These are phyloP conservation scores for Eurytoma californica DNA, from an alignment of 2,888 invertebrate species.

Conservation along the genomic window DNA sequence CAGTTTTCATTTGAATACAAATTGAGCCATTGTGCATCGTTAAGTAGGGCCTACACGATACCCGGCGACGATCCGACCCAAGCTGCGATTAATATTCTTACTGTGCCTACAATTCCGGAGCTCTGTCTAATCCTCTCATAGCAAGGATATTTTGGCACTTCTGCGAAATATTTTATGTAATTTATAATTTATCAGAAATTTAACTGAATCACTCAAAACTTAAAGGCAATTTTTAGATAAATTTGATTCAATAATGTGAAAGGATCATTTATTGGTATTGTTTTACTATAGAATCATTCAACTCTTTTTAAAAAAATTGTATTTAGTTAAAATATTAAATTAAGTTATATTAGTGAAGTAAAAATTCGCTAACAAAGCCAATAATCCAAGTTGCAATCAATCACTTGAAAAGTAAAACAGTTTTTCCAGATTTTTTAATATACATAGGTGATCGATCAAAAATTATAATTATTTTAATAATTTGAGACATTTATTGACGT, in stretches of 20 bases:
- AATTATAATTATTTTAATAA: not conserved
- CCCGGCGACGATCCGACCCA: not conserved
- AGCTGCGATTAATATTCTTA: slow-evolving; percentile 22
- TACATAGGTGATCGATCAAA: slow-evolving; percentile 24
- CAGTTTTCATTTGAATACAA: slow-evolving; percentile 53
- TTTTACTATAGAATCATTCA: not conserved
- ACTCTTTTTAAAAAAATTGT: not conserved
- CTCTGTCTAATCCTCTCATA: too few species aligned
- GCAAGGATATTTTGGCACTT: not conserved
- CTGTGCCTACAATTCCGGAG: not conserved
- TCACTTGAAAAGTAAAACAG: not conserved
- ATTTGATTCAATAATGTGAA: not conserved
- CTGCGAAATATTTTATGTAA: slow-evolving; percentile 12
- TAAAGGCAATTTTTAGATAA: not conserved
- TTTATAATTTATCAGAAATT: not conserved
- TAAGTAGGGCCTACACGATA: slow-evolving; percentile 19
- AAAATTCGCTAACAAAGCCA: too few species aligned
- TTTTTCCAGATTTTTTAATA: slow-evolving; percentile 9
- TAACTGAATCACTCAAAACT: not conserved
- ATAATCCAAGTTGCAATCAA: too few species aligned
- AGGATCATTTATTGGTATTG: too few species aligned
- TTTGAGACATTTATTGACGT: slow-evolving; percentile 13
- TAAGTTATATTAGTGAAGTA: too few species aligned
- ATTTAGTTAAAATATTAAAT: too few species aligned
- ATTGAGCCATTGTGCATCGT: slow-evolving; percentile 46